These are phyloP conservation scores for Oreohelix idahoensis DNA, from an alignment of 1,140 invertebrate genomes.

Conservation along the genomic window DNA sequence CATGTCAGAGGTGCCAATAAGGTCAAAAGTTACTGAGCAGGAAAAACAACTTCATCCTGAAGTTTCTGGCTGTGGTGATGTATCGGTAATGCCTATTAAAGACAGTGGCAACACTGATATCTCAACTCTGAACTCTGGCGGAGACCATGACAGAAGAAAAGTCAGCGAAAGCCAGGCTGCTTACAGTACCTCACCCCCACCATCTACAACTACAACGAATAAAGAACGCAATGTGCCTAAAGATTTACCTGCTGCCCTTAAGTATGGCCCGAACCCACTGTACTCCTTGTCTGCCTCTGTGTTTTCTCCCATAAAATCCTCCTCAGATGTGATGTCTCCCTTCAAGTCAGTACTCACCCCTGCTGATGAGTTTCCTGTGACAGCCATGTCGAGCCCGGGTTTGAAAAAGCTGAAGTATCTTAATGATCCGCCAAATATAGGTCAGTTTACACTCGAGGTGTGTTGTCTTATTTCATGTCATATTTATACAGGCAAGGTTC, in stretches of 20 bases:
- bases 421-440: constrained; percentile 55
- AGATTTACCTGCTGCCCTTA: neutral
- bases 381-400: neutral
- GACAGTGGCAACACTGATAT: neutral
- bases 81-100: neutral
- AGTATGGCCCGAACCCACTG: neutral
- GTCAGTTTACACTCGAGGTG: constrained; percentile 30
- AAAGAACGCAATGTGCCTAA: constrained; percentile 20
- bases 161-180: neutral
- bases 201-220: neutral
- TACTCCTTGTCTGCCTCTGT: neutral
- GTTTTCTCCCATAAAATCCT: neutral
- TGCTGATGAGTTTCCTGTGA: constrained; percentile 13
- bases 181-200: neutral
- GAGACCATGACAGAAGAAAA: neutral
- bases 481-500: no score
- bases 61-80: neutral
- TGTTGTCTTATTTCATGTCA: no score
- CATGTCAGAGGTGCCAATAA: neutral
- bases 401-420: constrained; percentile 38
- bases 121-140: neutral
- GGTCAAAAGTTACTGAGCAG: neutral
- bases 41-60: neutral
- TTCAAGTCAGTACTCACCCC: constrained; percentile 7
- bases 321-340: neutral